phyloP scores from a whole-genome alignment of 1,140 invertebrate species.

The Meteorus sp. region DNA sequence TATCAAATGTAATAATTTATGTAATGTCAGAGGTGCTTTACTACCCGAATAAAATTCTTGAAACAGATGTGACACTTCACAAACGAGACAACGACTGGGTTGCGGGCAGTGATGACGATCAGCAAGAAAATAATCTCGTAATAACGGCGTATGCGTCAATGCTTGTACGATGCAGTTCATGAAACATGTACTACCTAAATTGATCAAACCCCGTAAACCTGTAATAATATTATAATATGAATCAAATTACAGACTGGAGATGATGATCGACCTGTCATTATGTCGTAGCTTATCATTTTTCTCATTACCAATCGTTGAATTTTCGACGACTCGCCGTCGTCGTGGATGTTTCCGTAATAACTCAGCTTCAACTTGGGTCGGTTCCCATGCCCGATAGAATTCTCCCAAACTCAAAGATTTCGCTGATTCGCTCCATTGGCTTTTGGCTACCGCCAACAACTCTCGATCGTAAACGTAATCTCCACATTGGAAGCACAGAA shows the following conservation, averaged over 20 bases:
- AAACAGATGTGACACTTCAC: constrained; percentile 85
- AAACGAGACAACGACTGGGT: constrained; percentile 81
- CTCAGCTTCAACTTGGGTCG: constrained; percentile 72
- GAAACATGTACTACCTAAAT: constrained; percentile 98
- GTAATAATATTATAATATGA: constrained; percentile 29
- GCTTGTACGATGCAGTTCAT: constrained; percentile 98
- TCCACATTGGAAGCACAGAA: constrained; percentile 88
- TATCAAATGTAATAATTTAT: constrained; percentile 88
- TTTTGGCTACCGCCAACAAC: constrained; percentile 66
- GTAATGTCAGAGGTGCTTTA: constrained; percentile 83
- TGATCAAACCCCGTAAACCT: constrained; percentile 88
- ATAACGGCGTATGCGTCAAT: constrained; percentile 89
- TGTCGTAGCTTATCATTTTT: constrained; percentile 1
- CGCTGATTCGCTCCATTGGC: constrained; percentile 62
- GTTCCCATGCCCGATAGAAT: constrained; percentile 78
- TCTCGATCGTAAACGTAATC: constrained; percentile 90
- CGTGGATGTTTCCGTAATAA: constrained; percentile 73
- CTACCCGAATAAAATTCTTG: constrained; percentile 94
- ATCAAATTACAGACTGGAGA: too few species aligned
- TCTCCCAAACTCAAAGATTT: constrained; percentile 70
- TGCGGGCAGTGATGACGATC: constrained; percentile 86
- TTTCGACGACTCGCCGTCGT: constrained; percentile 75
- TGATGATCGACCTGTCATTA: not conserved
- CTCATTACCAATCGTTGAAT: constrained; percentile 74
- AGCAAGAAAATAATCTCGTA: constrained; percentile 94